Base-by-base conservation (phyloP, 2,113 vertebrate species). In the Callipepla californica region DNA sequence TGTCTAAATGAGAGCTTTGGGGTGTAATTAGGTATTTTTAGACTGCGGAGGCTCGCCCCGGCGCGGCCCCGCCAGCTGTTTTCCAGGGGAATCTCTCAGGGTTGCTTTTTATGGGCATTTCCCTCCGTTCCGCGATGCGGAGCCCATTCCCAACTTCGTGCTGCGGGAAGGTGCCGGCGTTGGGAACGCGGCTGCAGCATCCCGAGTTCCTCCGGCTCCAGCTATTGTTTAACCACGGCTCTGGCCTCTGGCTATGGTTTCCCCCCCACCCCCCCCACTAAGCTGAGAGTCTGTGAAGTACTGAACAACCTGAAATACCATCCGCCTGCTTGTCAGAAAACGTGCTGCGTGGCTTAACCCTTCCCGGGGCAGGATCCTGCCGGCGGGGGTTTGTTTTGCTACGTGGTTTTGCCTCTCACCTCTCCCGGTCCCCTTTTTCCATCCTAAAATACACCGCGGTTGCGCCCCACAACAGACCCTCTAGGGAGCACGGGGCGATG, bases 11-110 rank as follows among this genome's bases (percentile, higher is more conserved):
- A n/a, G 72, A 25, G 55, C 38, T 89, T 93, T 40, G 63, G 76
- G 82, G 80, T 76, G 94, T 80, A 63, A 96, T 94, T 93, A 66
- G 42, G 94, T 95, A 94, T 95, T 95, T 96, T 96, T 96, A 96
- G 96, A 53, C n/a, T 4, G 79, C 78, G 34, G 78, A 92, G 61
- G 18, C 80, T 79, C 65, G 83, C 57, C 51, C 22, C 48, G 34
- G 48, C 50, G 8, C 61, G 61, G 85, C 62, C 59, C 34, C 75
- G 55, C 3, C 74, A 45, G 70, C 85, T 79, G 85, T 22, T 77
- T 77, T 5, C 18, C n/a, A 47, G 48, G 85, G 80, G 26, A 25
- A 74, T 89, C 88, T 89, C 93, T 16, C 48, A 78, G 91, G 88
- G 80, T 90, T 69, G 81, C 90, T 96, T 93, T 95, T 92, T 93